Conservation (phyloP, 2,888 invertebrate species). For the Drosophila dives region DNA sequence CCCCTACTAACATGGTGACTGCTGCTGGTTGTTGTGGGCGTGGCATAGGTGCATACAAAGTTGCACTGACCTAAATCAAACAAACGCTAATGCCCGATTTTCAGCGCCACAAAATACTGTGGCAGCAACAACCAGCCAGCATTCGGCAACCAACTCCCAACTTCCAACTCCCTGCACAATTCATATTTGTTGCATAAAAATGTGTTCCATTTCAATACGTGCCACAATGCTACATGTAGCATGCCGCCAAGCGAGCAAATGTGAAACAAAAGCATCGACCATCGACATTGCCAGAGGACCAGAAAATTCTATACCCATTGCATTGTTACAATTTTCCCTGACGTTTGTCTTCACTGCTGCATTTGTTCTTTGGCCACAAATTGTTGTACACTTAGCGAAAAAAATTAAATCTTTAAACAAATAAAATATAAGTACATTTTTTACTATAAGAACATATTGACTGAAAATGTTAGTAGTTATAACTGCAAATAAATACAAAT, state of each 20-base stretch:
- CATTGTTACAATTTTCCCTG: conserved; percentile 43
- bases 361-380: conserved; percentile 14
- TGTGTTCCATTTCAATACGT: conserved; percentile 65
- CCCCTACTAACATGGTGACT: conserved; percentile 15
- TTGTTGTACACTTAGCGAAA: conserved; percentile 9
- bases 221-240: conserved; percentile 32
- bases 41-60: conserved; percentile 39
- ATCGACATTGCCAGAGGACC: conserved; percentile 39
- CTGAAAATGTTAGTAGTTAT: no score
- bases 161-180: conserved; percentile 30
- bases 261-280: conserved; percentile 47
- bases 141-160: conserved; percentile 5
- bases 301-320: conserved; percentile 39
- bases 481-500: not conserved
- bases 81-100: conserved; percentile 78
- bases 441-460: not conserved
- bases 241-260: conserved; percentile 24
- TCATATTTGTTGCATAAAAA: conserved; percentile 67
- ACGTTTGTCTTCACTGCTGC: conserved; percentile 29
- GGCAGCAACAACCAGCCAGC: conserved; percentile 23
- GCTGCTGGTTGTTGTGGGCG: conserved; percentile 18
- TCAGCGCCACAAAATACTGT: conserved; percentile 69
- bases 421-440: not conserved
- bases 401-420: no score
- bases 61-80: conserved; percentile 72